Evolutionary conservation across 2,888 invertebrate species (phyloP).

Genomic region (Acleris laterana): DNA sequence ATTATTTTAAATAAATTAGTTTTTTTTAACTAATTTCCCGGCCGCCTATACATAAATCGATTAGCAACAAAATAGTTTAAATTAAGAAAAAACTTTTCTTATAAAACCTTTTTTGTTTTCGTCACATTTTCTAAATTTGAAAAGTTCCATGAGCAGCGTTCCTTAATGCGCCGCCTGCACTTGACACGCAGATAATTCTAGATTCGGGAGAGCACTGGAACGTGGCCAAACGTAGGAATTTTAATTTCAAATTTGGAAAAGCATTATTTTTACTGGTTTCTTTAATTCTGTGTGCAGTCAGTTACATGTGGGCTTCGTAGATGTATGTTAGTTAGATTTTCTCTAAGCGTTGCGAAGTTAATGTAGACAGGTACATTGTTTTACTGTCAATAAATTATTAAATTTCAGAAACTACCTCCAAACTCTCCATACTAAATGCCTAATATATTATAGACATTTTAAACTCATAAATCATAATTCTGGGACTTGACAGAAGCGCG

Average conservation of each 20-base stretch:
- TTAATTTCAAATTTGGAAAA: slow-evolving; percentile 30
- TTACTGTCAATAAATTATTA: no score
- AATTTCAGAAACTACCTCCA: no score
- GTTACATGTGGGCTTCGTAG: neutral
- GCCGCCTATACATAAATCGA: no score
- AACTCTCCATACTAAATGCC: no score
- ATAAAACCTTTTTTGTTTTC: neutral
- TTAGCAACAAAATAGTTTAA: no score
- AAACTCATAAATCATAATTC: no score
- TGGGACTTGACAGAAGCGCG: no score
- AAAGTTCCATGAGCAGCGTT: slow-evolving; percentile 10
- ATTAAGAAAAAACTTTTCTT: neutral
- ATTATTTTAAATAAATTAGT: no score
- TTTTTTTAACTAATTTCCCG: no score
- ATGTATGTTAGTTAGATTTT: neutral
- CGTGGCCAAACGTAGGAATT: slow-evolving; percentile 30
- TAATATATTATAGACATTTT: no score
- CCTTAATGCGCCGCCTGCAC: slow-evolving; percentile 24
- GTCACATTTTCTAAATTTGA: neutral
- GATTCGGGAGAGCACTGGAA: slow-evolving; percentile 30
- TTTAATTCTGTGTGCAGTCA: slow-evolving; percentile 1
- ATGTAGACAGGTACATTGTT: no score
- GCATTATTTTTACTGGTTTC: slow-evolving; percentile 16
- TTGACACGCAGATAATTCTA: slow-evolving; percentile 36
- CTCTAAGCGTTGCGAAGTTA: neutral